phyloP scores from a whole-genome alignment of 2,113 vertebrate species.

The Phyllopteryx taeniolatus region DNA sequence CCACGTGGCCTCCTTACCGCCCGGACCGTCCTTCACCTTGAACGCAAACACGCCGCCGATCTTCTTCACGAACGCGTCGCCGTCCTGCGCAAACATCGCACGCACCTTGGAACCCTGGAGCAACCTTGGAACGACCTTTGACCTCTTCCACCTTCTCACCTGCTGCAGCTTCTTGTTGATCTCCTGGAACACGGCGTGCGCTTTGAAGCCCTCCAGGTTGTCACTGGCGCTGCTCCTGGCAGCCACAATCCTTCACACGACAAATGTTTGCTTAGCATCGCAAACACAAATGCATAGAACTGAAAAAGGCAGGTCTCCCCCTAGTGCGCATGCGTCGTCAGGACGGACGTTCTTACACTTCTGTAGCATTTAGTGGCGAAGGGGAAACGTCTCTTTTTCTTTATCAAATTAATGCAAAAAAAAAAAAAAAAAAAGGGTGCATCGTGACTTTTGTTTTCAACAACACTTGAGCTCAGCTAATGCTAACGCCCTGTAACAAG shows the following conservation, averaged over 20 bases:
- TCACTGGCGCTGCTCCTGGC: conserved; percentile 68
- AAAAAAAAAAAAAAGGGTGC: neutral
- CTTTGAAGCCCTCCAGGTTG: conserved; percentile 84
- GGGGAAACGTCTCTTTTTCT: neutral
- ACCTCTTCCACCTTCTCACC: conserved; percentile 62
- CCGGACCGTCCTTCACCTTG: conserved; percentile 90
- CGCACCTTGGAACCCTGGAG: neutral
- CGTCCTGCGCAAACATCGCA: conserved; percentile 75
- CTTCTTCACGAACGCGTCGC: conserved; percentile 91
- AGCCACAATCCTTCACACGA: conserved; percentile 59
- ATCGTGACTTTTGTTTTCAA: neutral
- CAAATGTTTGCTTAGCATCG: neutral
- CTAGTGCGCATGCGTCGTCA: neutral
- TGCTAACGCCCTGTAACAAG: neutral
- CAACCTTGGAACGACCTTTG: neutral
- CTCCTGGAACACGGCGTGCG: conserved; percentile 86
- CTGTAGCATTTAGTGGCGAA: neutral
- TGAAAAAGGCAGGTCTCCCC: neutral
- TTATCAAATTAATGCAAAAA: neutral
- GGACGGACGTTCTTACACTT: neutral
- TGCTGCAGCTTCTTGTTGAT: conserved; percentile 91
- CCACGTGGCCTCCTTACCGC: conserved; percentile 88
- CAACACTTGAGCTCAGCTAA: neutral
- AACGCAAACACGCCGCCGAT: conserved; percentile 95
- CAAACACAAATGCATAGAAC: neutral